Evolutionary conservation across 2,797 vertebrate genomes (phyloP), one percentile per base, ranked within the genome.

Genomic region (Gambusia yucatana): DNA sequence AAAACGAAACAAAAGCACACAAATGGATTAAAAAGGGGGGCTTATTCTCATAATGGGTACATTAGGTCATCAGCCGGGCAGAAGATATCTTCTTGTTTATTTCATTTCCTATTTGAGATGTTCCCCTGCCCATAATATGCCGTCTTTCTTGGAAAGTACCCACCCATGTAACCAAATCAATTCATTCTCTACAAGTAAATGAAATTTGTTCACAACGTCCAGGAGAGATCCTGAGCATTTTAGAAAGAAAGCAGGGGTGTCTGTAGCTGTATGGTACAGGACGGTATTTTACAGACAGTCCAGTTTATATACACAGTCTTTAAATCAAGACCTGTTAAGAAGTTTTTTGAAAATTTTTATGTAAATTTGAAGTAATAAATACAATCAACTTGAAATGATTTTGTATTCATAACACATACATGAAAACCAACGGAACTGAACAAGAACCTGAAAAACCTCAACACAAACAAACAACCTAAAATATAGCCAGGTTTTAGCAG

Each of bases 101-200:
- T 70, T 70, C 10, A 70, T 70, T 70, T 70, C 67, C 67, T 46
- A 28, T 70, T 70, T 70, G 39, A 70, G 67, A 70, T 44, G 11
- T 70, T 70, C 41, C 67, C 41, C 67, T 16, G 67, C 67, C 67
- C 43, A 70, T 44, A 46, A 70, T 70, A 70, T 70, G 41, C 25
- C 28, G 4, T 44, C 43, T 46, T 70, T 44, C 67, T 46, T 44
- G 67, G 67, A 46, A 70, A 70, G 43, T 46, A 44, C 11, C 67
- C 67, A 70, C 67, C 67, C 67, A 70, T 70, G 43, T 70, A 70
- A 70, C 67, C 25, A 70, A 70, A 70, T 70, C 6, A 70, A n/a
- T 44, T 69, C 41, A 69, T 70, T 28, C 39, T 70, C 67, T 44
- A 28, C 41, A 44, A 70, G 41, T 28, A n/a, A n/a, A 70, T 70